Evolutionary conservation across 2,888 invertebrate genomes (phyloP), one percentile per base, ranked within the genome.

Genomic region (Bembecia ichneumoniformis): DNA sequence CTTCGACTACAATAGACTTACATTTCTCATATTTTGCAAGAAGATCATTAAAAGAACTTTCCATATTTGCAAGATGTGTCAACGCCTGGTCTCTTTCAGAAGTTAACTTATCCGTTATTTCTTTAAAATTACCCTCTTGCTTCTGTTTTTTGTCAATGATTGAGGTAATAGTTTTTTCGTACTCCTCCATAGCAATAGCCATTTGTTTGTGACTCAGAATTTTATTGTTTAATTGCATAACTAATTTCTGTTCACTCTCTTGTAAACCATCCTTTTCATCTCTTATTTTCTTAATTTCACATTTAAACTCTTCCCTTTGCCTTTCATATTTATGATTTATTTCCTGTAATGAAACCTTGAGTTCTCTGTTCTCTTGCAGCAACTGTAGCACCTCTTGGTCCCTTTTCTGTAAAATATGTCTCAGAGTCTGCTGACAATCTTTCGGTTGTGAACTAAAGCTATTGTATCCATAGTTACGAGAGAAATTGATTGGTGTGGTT

Each of bases 101-200:
- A 51, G 78, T 81, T 43, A 90, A 66, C 60, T 86, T 88, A 20
- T 82, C 75, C 51, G 88, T 75, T 40, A 71, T 74, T 49, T 87
- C 86, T 52, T 88, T 82, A 55, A 71, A 71, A 53, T 86, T 68
- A 57, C 89, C 82, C 64, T 89, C 90, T 47, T 91, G 90, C 58
- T 89, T 88, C 65, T 93, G 92, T 62, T 92, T 92, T 59, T 93
- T 92, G 46, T 90, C 90, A 66, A 93, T 91, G 55, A 94, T 77
- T 63, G 91, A 89, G 10, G 93, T 91, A 65, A 94, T 93, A 14
- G 93, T 93, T 76, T 93, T 93, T 68, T 94, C 94, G 81, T 94
- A 94, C 59, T 93, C 93, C 62, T 91, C 91, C 80, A 94, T 91
- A 13, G 94, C 91, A 71, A 91, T 89, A 68, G 93, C 91, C 81